Percentiles rank a stretch among this genome's conserved stretches.
Evolutionary conservation across 2,888 invertebrate species (phyloP).

Genomic region (Calliopum simillimum): DNA sequence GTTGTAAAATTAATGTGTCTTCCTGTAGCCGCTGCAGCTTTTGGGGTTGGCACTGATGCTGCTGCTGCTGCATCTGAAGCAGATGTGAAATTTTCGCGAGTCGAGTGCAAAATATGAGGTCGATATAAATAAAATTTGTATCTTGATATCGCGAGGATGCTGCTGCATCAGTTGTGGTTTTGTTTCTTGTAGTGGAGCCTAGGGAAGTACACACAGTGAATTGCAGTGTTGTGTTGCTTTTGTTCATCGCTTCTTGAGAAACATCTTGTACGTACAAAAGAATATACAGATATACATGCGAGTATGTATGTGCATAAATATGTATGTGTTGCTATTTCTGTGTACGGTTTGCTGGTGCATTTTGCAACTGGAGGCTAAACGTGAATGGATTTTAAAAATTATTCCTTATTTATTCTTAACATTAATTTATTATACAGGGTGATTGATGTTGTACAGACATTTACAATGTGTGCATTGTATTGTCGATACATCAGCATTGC

Average conservation of each 20-base stretch:
- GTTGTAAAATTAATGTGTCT: constrained; percentile 9
- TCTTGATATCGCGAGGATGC: constrained; percentile 57
- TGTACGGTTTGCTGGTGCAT: constrained; percentile 15
- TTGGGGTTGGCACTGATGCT: background rate
- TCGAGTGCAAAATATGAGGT: constrained; percentile 57
- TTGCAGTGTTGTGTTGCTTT: no score
- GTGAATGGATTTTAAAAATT: constrained; percentile 34
- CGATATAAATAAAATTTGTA: constrained; percentile 62
- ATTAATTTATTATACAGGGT: constrained; percentile 21
- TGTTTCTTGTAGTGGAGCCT: background rate
- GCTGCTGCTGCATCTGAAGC: constrained; percentile 45
- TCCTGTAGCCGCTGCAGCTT: background rate
- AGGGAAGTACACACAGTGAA: background rate
- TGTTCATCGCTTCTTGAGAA: constrained; percentile 14
- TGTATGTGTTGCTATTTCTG: constrained; percentile 20
- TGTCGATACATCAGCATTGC: no score
- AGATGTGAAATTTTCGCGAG: constrained; percentile 54
- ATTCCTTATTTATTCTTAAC: constrained; percentile 10
- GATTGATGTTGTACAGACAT: constrained; percentile 16
- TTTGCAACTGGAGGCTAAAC: constrained; percentile 30
- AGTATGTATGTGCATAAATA: background rate
- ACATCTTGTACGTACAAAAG: constrained; percentile 2
- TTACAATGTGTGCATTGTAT: no score
- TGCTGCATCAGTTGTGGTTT: constrained; percentile 49
- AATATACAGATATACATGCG: no score